Evolutionary conservation across 1,140 invertebrate genomes (phyloP).

Genomic region (Lucilia cuprina): DNA sequence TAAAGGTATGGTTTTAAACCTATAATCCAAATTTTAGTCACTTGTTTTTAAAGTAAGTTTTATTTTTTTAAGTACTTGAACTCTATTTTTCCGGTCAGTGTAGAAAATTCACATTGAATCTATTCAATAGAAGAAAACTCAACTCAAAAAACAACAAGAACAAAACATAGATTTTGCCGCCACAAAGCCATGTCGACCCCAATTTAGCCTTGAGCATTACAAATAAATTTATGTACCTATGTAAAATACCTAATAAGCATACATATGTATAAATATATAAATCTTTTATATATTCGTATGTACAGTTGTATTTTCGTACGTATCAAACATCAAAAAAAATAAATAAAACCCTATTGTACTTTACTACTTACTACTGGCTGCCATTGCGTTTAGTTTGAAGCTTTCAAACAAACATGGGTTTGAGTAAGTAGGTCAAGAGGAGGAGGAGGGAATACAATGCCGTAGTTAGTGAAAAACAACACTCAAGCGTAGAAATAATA

Average conservation of each 20-base stretch:
- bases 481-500: not conserved
- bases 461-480: not conserved
- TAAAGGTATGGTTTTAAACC: too few relatives aligned
- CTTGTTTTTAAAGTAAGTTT: not conserved
- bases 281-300: not conserved
- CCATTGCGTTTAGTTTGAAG: not conserved
- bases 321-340: not conserved
- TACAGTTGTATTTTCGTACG: not conserved
- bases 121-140: not conserved
- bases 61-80: not conserved
- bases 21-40: too few relatives aligned
- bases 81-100: conserved; percentile 5
- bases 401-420: conserved; percentile 21
- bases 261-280: not conserved
- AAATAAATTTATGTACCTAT: not conserved
- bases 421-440: conserved; percentile 31
- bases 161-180: not conserved
- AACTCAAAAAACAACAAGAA: not conserved
- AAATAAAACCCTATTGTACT: not conserved
- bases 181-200: conserved; percentile 4
- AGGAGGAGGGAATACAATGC: conserved; percentile 4
- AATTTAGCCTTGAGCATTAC: conserved; percentile 34
- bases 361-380: not conserved
- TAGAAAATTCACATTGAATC: not conserved
- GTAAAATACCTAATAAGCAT: not conserved